A percentile compares a stretch with the other conserved stretches of the same genome.
phyloP scores from a whole-genome alignment of 2,888 invertebrate genomes.

The Lypha dubia region DNA sequence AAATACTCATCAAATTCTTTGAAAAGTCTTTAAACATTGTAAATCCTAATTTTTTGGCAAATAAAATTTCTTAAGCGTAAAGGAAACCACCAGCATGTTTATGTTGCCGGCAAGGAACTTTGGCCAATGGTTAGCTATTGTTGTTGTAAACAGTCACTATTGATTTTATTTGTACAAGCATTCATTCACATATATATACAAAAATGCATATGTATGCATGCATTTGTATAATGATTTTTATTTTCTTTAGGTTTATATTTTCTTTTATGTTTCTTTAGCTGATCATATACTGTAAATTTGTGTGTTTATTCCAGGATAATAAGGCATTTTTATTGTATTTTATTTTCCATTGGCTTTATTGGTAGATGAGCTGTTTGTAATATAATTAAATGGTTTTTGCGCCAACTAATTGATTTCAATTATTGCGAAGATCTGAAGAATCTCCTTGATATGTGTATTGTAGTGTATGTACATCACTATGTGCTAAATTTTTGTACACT shows the following conservation, averaged over 20 bases:
- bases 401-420: conserved; percentile 80
- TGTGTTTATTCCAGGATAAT: conserved; percentile 70
- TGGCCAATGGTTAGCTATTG: conserved; percentile 42
- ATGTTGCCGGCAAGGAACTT: conserved; percentile 65
- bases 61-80: conserved; percentile 45
- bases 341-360: conserved; percentile 11
- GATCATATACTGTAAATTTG: conserved; percentile 57
- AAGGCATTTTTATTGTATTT: conserved; percentile 22
- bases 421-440: conserved; percentile 65
- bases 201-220: no score
- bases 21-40: conserved; percentile 42
- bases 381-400: conserved; percentile 80
- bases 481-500: no score
- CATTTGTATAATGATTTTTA: not conserved
- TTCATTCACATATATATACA: no score
- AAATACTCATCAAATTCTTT: conserved; percentile 31
- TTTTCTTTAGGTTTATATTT: not conserved
- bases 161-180: not conserved
- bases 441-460: conserved; percentile 30
- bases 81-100: conserved; percentile 61
- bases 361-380: conserved; percentile 65
- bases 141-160: not conserved
- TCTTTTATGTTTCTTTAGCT: conserved; percentile 37
- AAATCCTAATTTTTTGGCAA: conserved; percentile 39
- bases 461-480: no score